Base-by-base conservation (phyloP, 2,797 vertebrate genomes). In the Notolepis coatsorum region DNA sequence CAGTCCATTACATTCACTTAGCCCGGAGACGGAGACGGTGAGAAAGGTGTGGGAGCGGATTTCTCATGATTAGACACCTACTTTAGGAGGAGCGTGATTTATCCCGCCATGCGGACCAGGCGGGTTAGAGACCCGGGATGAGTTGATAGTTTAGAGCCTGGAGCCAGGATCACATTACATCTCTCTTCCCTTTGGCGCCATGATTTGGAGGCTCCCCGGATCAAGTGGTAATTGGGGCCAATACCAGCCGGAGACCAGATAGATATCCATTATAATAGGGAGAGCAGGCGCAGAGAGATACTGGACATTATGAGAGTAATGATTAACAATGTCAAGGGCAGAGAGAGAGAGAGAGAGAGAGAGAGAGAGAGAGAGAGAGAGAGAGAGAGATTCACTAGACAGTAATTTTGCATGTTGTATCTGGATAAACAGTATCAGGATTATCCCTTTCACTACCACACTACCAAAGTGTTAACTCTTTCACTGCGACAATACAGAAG, bases 261-360 rank as follows among this genome's bases (percentile, higher is more conserved):
- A 68, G 85, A 85, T 89, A 84, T 81, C 81, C 83, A 87, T 88
- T 89, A 89, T 77, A 85, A 84, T 85, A 79, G 84, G 84, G 80
- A 79, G 83, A 68, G 73, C 79, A 78, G 82, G 80, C 79, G 86
- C 80, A n/a, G 81, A 86, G 83, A 81, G 73, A 85, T 84, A 86
- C 88, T 88, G 85, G 74, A 80, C 80, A 84, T 75, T 75, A 83
- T 38, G 12, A 75, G 77, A 77, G 59, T 72, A 75, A n/a, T n/a
- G n/a, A 88, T 82, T 80, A 85, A 88, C 87, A 87, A 69, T 83
- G 87, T 86, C 84, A 90, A 87, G 89, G 88, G 82, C 84, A 84
- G 64, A 73, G 58, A 84, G 78, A 84, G 35, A n/a, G n/a, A 83
- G 71, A 67, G 61, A 77, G 67, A 77, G 78, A n/a, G n/a, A n/a